A percentile compares a stretch with the other conserved stretches of the same genome.
Conservation (phyloP, 2,888 invertebrate species). For the Cheilosia soror region DNA sequence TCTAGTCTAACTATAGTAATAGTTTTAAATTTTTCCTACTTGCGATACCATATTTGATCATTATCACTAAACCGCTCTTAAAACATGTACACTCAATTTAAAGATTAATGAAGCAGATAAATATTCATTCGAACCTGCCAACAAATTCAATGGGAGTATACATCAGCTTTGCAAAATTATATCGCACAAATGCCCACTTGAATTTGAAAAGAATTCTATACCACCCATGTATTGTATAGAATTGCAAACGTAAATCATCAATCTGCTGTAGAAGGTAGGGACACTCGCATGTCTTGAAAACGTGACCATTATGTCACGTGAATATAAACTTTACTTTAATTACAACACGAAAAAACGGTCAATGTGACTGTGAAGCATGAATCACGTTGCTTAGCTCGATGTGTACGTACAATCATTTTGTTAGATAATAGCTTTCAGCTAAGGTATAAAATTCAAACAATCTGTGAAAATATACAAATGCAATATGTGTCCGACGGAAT, state of each 20-base stretch:
- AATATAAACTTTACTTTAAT: conserved; percentile 18
- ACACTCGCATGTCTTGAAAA: conserved; percentile 38
- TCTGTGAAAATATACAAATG: too few species aligned
- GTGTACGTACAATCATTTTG: too few species aligned
- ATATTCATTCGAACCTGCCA: neutral
- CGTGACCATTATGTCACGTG: conserved; percentile 52
- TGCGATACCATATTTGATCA: neutral
- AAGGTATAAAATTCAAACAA: too few species aligned
- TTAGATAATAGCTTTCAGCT: too few species aligned
- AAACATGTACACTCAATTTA: neutral
- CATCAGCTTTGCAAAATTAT: neutral
- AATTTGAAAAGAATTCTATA: neutral
- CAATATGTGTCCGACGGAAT: too few species aligned
- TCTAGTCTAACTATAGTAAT: neutral
- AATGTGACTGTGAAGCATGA: conserved; percentile 31
- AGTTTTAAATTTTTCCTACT: too few species aligned
- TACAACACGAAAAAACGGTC: neutral
- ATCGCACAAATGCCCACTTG: neutral
- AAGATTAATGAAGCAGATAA: neutral
- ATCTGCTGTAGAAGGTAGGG: neutral
- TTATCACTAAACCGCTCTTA: neutral
- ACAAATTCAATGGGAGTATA: neutral
- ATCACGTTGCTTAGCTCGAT: conserved; percentile 17
- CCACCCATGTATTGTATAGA: neutral
- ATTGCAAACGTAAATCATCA: neutral